These are phyloP conservation scores for Rallus limicola DNA, from an alignment of 2,113 vertebrate genomes.

Conservation along the genomic window DNA sequence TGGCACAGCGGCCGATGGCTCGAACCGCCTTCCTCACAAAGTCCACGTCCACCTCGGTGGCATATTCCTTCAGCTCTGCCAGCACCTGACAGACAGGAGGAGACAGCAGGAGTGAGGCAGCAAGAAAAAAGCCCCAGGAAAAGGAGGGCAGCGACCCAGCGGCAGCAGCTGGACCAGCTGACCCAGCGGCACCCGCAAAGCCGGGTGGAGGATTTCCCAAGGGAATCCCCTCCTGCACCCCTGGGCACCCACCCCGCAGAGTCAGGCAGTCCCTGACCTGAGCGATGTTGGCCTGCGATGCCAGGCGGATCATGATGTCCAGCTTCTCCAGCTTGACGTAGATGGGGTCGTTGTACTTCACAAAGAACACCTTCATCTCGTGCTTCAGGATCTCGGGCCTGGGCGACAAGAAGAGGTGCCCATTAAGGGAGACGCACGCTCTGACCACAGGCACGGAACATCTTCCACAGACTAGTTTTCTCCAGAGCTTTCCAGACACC, in stretches of 20 bases:
- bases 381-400: slow-evolving; percentile 98
- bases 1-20: slow-evolving; percentile 97
- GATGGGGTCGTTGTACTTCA: slow-evolving; percentile 99
- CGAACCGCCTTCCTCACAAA: slow-evolving; percentile 96
- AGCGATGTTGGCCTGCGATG: slow-evolving; percentile 97
- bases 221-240: rapidly evolving
- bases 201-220: rapidly evolving
- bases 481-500: not conserved
- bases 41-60: slow-evolving; percentile 97
- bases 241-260: not conserved
- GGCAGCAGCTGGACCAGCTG: not conserved
- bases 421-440: rapidly evolving
- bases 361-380: slow-evolving; percentile 99
- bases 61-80: slow-evolving; percentile 96
- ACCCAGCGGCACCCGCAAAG: rapidly evolving
- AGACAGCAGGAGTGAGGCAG: not conserved
- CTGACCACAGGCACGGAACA: not conserved
- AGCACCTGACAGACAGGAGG: slow-evolving; percentile 81
- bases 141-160: rapidly evolving
- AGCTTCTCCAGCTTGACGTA: slow-evolving; percentile 98
- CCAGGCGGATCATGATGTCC: slow-evolving; percentile 98
- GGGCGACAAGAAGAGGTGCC: not conserved
- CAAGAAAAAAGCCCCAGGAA: not conserved
- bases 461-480: not conserved
- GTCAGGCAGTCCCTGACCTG: slow-evolving; percentile 79